phyloP scores from a whole-genome alignment of 2,888 invertebrate species.

The Orchestes rusci region DNA sequence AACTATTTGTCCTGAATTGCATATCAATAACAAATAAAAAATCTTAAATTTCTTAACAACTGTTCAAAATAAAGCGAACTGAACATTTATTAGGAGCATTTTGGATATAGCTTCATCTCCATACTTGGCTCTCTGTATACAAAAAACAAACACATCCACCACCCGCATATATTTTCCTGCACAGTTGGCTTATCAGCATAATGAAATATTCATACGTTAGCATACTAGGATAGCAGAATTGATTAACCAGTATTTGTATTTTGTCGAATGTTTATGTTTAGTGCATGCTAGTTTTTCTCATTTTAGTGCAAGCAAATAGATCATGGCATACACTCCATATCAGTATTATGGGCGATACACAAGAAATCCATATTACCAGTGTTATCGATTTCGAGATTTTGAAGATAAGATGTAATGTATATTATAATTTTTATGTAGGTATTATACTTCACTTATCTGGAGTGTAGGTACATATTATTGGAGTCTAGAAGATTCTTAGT shows the following conservation, averaged over 20 bases:
- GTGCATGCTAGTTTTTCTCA: conserved; percentile 12
- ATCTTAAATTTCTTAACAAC: too few relatives aligned
- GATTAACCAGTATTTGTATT: too few relatives aligned
- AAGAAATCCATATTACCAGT: too few relatives aligned
- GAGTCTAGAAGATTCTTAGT: too few relatives aligned
- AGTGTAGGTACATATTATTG: conserved; percentile 1
- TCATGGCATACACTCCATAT: not conserved
- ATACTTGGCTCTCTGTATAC: too few relatives aligned
- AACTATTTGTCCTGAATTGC: too few relatives aligned
- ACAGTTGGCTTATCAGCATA: conserved; percentile 6
- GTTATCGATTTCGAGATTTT: conserved; percentile 2
- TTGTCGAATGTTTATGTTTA: conserved; percentile 6
- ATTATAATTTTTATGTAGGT: conserved; percentile 5
- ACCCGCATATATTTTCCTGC: conserved; percentile 11
- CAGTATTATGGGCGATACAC: not conserved
- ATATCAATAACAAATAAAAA: too few relatives aligned
- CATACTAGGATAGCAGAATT: too few relatives aligned
- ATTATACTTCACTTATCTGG: not conserved
- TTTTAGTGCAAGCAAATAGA: conserved; percentile 22
- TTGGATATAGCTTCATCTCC: not conserved
- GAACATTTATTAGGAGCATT: not conserved
- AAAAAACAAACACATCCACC: conserved; percentile 2
- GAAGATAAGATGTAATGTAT: conserved; percentile 29
- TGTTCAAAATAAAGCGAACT: too few relatives aligned
- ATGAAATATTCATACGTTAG: too few relatives aligned